Base-by-base conservation (phyloP, 1,140 invertebrate species). In the Achroia grisella region DNA sequence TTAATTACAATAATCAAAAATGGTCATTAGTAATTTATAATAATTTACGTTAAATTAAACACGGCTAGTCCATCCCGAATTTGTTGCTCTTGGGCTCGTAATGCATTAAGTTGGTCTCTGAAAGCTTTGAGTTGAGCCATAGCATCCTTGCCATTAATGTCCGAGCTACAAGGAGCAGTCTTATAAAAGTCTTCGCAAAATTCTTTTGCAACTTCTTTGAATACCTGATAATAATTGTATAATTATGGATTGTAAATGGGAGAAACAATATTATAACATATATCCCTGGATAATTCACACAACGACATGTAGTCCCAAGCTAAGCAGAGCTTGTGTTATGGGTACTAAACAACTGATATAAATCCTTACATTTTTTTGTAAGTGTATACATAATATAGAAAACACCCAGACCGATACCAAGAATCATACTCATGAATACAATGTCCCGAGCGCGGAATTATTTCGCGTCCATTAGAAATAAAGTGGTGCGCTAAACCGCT, bases 31-130 rank as follows among this genome's bases (percentile, higher is more conserved):
- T 23, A 23, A 23, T 2, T 23, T 8, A 34, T 2, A 34, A 2
- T 12, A 35, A 42, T 57, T 75, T 81, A 83, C 84, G 80, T 86
- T 43, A 86, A 68, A 61, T 91, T 91, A 72, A 96, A 95, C 23
- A 94, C 89, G 5, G 84, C 86, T 33, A 95, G 85, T 56, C 94
- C 91, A 44, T 87, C 82, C 51, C 90, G 88, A 13, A 95, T 82
- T 39, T 89, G 75, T 40, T 87, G 84, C 69, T 95, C 93, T 62
- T 89, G 89, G 14, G 88, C 87, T 63, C 89, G 89, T 12, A 94
- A 78, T 0, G 81, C 78, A 11, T 89, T 80, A 2, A 94, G 74
- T 63, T 91, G 87, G 2, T 83, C 79, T 60, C 88, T 82, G 41
- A 91, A 90, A 12, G 86, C 77, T 33, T 79, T 81, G 9, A 95